Conservation (phyloP, 1,140 invertebrate species). For the Drosophila mayri region DNA sequence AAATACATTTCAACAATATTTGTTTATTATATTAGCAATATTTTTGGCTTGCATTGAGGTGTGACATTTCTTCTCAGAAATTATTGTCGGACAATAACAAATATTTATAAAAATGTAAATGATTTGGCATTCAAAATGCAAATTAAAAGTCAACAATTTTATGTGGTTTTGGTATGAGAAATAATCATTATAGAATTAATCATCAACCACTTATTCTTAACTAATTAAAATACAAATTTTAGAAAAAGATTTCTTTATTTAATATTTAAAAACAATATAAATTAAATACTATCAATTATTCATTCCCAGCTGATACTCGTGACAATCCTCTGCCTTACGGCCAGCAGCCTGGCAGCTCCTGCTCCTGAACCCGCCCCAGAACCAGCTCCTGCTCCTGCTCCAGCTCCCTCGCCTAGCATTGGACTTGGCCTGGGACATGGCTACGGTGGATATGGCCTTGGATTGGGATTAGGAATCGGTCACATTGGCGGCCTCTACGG, state of each 20-base stretch:
- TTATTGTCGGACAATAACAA: background rate
- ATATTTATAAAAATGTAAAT: background rate
- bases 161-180: background rate
- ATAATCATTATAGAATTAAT: background rate
- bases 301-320: constrained; percentile 47
- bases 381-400: constrained; percentile 47
- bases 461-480: constrained; percentile 51
- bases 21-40: background rate
- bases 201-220: too few relatives aligned
- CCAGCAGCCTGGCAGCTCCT: constrained; percentile 49
- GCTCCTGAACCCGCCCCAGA: constrained; percentile 52
- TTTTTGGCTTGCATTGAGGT: background rate
- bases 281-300: background rate
- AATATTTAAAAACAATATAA: background rate
- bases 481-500: constrained; percentile 38
- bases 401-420: constrained; percentile 56
- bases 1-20: background rate
- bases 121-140: background rate
- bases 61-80: background rate
- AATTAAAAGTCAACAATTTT: background rate
- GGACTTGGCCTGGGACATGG: constrained; percentile 70
- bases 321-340: constrained; percentile 47
- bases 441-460: constrained; percentile 57
- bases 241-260: background rate
- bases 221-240: background rate